Conservation (phyloP, 2,797 vertebrate genomes). For the Channallabes apus region DNA sequence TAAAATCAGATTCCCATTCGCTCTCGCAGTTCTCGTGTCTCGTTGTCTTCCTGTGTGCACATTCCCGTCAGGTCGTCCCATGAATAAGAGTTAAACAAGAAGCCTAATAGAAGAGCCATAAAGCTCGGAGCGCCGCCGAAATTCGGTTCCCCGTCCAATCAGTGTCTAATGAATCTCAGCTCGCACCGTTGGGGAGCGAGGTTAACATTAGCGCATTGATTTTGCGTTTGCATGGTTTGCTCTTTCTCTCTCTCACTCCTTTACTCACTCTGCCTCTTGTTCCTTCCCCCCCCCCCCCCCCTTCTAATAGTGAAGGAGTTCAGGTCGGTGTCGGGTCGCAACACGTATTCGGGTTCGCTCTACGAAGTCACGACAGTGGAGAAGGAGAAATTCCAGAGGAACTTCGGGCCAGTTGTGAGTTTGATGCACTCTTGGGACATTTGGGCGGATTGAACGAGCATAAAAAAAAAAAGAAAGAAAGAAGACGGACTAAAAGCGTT, state of each 20-base stretch:
- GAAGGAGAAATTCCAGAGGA: slow-evolving; percentile 82
- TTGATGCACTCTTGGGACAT: not conserved
- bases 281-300: too few species aligned
- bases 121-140: slow-evolving; percentile 68
- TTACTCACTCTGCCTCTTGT: slow-evolving; percentile 5
- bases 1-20: slow-evolving; percentile 47
- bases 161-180: slow-evolving; percentile 75
- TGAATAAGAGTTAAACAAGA: slow-evolving; percentile 76
- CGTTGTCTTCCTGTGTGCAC: slow-evolving; percentile 57
- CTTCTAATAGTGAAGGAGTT: slow-evolving; percentile 72
- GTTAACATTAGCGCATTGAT: slow-evolving; percentile 83
- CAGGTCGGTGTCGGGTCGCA: slow-evolving; percentile 69
- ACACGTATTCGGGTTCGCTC: slow-evolving; percentile 69
- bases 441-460: not conserved
- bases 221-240: slow-evolving; percentile 76
- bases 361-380: slow-evolving; percentile 72
- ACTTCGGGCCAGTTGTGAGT: slow-evolving; percentile 82
- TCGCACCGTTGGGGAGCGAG: slow-evolving; percentile 70
- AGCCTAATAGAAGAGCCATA: slow-evolving; percentile 78
- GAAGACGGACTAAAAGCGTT: not conserved
- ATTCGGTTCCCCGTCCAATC: slow-evolving; percentile 67
- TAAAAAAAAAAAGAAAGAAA: not conserved
- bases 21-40: not conserved
- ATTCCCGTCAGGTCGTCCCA: slow-evolving; percentile 73
- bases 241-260: slow-evolving; percentile 30